Evolutionary conservation across 2,113 vertebrate species (phyloP).

Genomic region (Microtus richardsoni): DNA sequence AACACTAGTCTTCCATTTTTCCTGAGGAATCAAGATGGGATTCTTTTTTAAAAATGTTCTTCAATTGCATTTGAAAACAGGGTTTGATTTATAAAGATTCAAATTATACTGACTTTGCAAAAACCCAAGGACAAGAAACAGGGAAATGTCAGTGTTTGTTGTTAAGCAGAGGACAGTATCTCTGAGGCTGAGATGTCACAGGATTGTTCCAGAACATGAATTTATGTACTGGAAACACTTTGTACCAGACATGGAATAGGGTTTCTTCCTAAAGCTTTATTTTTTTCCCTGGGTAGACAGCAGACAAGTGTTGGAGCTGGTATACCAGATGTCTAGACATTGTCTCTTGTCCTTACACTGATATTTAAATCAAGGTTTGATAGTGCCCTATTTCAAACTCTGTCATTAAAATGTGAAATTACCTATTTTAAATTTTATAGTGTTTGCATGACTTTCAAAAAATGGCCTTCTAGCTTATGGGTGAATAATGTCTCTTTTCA

Average conservation of each 20-base stretch:
- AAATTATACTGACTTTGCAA: constrained; percentile 70
- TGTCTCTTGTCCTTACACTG: neutral
- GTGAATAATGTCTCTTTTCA: constrained; percentile 54
- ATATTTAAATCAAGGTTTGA: constrained; percentile 45
- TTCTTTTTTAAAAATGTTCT: constrained; percentile 67
- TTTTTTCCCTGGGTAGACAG: neutral
- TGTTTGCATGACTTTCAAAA: constrained; percentile 74
- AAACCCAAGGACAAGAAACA: constrained; percentile 65
- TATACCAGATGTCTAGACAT: constrained; percentile 71
- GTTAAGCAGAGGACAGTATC: constrained; percentile 13
- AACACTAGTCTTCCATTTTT: constrained; percentile 55
- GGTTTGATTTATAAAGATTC: constrained; percentile 76
- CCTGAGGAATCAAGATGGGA: constrained; percentile 59
- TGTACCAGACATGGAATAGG: neutral
- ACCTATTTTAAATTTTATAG: constrained; percentile 70
- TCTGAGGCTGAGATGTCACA: neutral
- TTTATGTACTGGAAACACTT: neutral
- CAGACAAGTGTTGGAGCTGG: neutral
- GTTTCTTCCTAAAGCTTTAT: constrained; percentile 20
- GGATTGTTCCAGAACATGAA: neutral
- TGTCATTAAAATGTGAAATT: constrained; percentile 67
- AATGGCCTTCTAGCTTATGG: constrained; percentile 49
- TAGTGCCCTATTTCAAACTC: constrained; percentile 56
- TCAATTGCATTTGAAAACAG: constrained; percentile 65
- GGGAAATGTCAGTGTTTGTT: constrained; percentile 9